phyloP scores from a whole-genome alignment of 2,888 invertebrate species.

The Plagodis pulveraria region DNA sequence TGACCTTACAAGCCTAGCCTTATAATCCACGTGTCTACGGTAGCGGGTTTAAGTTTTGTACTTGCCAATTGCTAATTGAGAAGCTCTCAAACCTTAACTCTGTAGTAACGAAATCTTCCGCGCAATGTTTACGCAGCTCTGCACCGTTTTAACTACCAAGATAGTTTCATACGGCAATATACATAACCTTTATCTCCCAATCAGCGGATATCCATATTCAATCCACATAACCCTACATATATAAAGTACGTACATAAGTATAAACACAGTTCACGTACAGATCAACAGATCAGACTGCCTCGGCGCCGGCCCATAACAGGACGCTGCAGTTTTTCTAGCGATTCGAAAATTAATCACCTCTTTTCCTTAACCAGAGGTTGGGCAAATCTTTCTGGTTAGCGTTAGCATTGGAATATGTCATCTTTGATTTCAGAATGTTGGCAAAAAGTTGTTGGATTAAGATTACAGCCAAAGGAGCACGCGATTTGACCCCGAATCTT shows the following conservation, averaged over 20 bases:
- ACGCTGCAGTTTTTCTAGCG: slow-evolving; percentile 63
- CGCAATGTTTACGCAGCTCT: neutral
- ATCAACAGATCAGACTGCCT: slow-evolving; percentile 42
- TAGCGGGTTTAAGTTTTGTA: too few species aligned
- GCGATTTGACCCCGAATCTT: slow-evolving; percentile 11
- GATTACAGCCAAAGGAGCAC: slow-evolving; percentile 3
- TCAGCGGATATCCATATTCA: slow-evolving; percentile 44
- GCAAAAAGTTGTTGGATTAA: slow-evolving; percentile 20
- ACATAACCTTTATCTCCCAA: slow-evolving; percentile 27
- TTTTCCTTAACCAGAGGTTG: slow-evolving; percentile 48
- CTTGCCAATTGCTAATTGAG: too few species aligned
- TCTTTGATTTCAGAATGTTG: slow-evolving; percentile 17
- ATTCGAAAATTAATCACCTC: slow-evolving; percentile 69
- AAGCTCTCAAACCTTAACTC: too few species aligned
- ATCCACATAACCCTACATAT: slow-evolving; percentile 7
- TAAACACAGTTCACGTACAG: slow-evolving; percentile 39
- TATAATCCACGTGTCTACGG: too few species aligned
- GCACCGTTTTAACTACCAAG: neutral
- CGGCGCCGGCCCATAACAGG: slow-evolving; percentile 68
- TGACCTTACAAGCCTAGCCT: too few species aligned
- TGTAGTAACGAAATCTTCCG: too few species aligned
- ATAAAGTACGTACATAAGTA: slow-evolving; percentile 25
- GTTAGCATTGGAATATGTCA: slow-evolving; percentile 26
- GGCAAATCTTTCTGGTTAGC: slow-evolving; percentile 25
- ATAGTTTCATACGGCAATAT: slow-evolving; percentile 2